Percentiles rank a stretch among this genome's conserved stretches.
Evolutionary conservation across 2,888 invertebrate species (phyloP).

Genomic region (Diarsia dahlii): DNA sequence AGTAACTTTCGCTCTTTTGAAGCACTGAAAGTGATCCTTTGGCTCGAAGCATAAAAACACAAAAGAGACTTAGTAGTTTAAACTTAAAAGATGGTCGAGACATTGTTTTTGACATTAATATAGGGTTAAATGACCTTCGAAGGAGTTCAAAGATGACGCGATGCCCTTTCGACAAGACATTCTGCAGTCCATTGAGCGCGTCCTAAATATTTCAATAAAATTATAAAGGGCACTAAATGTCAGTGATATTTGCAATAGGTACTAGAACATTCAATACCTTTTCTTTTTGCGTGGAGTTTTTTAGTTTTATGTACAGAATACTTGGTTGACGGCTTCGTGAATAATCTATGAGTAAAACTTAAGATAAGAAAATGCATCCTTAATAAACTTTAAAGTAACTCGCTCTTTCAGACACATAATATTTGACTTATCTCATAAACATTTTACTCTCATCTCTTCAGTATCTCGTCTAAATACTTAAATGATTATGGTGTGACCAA

Average conservation of each 20-base stretch:
- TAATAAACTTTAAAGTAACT: conserved; percentile 11
- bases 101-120: conserved; percentile 44
- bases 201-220: conserved; percentile 58
- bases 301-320: no score
- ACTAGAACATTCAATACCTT: neutral
- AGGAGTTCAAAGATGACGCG: conserved; percentile 52
- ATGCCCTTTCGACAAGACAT: conserved; percentile 62
- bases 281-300: no score
- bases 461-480: neutral
- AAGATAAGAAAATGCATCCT: conserved; percentile 8
- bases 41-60: conserved; percentile 40
- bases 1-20: conserved; percentile 62
- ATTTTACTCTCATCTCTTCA: neutral
- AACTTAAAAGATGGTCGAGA: conserved; percentile 50
- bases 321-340: no score
- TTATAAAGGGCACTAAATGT: conserved; percentile 56
- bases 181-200: conserved; percentile 54
- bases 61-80: conserved; percentile 51
- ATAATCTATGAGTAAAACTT: neutral
- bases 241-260: conserved; percentile 17
- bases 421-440: neutral
- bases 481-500: neutral
- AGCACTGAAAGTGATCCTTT: conserved; percentile 57
- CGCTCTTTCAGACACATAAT: conserved; percentile 1
- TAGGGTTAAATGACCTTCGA: conserved; percentile 44